phyloP scores from a whole-genome alignment of 2,797 vertebrate genomes.

The Ctenosaura bakeri region DNA sequence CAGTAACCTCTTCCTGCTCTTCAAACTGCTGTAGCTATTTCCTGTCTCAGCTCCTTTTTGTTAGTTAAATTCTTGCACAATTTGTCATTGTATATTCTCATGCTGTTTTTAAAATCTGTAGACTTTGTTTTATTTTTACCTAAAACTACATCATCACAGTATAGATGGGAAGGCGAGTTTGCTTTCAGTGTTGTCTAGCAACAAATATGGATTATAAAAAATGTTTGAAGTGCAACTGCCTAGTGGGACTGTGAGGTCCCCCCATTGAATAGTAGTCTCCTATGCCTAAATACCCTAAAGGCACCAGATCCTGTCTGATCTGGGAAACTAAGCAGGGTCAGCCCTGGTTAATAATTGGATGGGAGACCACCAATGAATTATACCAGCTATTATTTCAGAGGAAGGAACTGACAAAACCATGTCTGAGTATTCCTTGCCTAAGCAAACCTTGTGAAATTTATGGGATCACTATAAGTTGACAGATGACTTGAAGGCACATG shows the following conservation, averaged over 20 bases:
- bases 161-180: background rate
- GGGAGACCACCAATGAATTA: too few relatives aligned
- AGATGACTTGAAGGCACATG: too few relatives aligned
- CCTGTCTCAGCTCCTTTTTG: background rate
- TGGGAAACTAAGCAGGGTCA: too few relatives aligned
- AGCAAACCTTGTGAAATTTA: too few relatives aligned
- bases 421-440: too few relatives aligned
- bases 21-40: background rate
- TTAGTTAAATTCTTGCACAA: background rate
- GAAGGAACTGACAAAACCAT: too few relatives aligned
- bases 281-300: too few relatives aligned
- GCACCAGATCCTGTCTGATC: too few relatives aligned
- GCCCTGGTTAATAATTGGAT: too few relatives aligned
- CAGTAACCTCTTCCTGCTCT: background rate
- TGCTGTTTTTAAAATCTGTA: background rate
- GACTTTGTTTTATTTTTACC: background rate
- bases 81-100: background rate
- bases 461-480: too few relatives aligned
- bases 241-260: background rate
- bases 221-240: background rate
- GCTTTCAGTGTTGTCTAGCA: conserved; percentile 1
- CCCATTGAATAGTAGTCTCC: background rate
- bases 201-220: background rate
- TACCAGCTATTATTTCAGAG: too few relatives aligned
- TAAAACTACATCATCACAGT: conserved; percentile 4